Evolutionary conservation across 2,113 vertebrate species (phyloP), one percentile per base, ranked within the genome.

Genomic region (Gymnobelideus leadbeateri): DNA sequence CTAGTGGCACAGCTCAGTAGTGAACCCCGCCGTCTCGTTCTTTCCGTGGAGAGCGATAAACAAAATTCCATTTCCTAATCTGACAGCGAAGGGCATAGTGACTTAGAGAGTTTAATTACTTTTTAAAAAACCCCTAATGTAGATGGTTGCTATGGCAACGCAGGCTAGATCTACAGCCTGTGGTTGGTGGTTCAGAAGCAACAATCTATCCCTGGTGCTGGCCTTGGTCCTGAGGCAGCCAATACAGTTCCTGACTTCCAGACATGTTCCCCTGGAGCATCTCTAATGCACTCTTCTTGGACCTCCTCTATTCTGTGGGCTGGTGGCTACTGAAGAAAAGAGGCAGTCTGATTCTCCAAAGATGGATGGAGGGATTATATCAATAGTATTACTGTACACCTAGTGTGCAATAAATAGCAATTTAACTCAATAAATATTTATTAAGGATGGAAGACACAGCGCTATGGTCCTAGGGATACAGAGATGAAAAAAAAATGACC

Each of bases 11-110:
- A 84, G 23, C 68, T 84, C 68, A 43, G 68, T 7, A 43, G 68
- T 8, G n/a, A 84, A 43, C 68, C n/a, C n/a, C 6, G 16, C 68
- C 2, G n/a, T n/a, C 68, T 84, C 6, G n/a, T 43, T 84, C 68
- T 84, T 84, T 43, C 68, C 68, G 19, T 23, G n/a, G 68, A 84
- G 68, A 84, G 68, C 6, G 68, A 84, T 84, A 84, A 84, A 84
- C 68, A 84, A 84, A 84, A 84, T 84, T 84, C n/a, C 68, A 84
- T 84, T 84, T 84, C 68, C n/a, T 84, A 84, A 84, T 84, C 68
- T 84, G 68, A 84, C 68, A 84, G 68, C 68, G 68, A 84, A 84
- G 68, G 68, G 68, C n/a, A 84, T 43, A 84, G 68, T 84, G 68
- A 84, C 68, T 84, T 84, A 84, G 68, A 84, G 68, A 84, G 68